Conservation (phyloP, 2,113 vertebrate species). For the Cisticola juncidis region DNA sequence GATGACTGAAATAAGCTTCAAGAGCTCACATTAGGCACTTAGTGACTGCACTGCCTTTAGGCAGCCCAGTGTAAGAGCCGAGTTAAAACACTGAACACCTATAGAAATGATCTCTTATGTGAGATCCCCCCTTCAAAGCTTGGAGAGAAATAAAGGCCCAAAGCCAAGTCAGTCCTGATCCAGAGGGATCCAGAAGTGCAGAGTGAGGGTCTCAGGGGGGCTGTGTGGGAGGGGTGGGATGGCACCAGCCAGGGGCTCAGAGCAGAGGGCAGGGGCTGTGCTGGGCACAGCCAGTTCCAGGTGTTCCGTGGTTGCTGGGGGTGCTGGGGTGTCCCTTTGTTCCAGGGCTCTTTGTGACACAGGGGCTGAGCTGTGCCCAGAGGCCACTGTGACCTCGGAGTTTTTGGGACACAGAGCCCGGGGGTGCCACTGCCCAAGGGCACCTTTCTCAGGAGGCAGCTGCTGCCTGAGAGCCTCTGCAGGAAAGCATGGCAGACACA, state of each 20-base stretch:
- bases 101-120: neutral
- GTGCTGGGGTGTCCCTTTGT: neutral
- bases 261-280: neutral
- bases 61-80: rapidly evolving
- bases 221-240: neutral
- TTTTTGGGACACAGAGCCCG: neutral
- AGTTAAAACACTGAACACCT: neutral
- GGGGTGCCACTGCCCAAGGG: neutral
- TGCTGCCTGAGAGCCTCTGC: neutral
- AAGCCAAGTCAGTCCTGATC: neutral
- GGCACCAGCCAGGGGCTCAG: rapidly evolving
- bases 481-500: neutral
- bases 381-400: neutral
- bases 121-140: neutral
- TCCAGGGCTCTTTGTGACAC: neutral
- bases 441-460: neutral
- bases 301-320: neutral
- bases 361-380: rapidly evolving
- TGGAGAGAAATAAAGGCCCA: neutral
- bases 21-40: neutral
- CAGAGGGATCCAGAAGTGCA: neutral
- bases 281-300: neutral
- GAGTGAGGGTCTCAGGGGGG: neutral
- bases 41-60: neutral
- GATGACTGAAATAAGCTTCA: neutral